Evolutionary conservation across 1,140 invertebrate species (phyloP).

Genomic region (Drosophila pallidifrons): DNA sequence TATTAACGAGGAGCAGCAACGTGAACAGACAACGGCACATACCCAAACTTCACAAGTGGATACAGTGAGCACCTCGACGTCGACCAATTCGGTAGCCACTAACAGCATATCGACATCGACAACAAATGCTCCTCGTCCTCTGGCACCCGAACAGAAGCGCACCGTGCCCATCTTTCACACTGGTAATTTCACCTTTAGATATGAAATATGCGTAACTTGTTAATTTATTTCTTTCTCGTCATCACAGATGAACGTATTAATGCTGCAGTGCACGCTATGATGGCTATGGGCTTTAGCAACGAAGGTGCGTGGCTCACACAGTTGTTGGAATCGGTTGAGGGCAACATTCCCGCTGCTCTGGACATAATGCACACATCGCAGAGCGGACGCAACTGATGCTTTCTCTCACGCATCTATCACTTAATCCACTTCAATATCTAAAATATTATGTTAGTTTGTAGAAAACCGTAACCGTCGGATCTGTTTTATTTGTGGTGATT

Average conservation of each 20-base stretch:
- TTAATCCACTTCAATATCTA: constrained; percentile 30
- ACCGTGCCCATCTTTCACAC: constrained; percentile 61
- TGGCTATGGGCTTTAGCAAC: constrained; percentile 93
- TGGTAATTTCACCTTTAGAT: constrained; percentile 41
- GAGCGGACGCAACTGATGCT: constrained; percentile 55
- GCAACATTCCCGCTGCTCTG: constrained; percentile 90
- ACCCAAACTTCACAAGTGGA: constrained; percentile 66
- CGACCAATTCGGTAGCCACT: constrained; percentile 60
- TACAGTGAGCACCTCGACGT: constrained; percentile 63
- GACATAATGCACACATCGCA: constrained; percentile 87
- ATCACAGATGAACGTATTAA: constrained; percentile 87
- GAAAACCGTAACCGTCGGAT: neutral
- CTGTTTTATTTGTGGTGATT: constrained; percentile 35
- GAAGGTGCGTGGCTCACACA: constrained; percentile 87
- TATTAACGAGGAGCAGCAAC: constrained; percentile 58
- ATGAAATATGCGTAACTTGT: neutral
- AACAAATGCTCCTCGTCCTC: constrained; percentile 23
- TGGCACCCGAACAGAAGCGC: constrained; percentile 57
- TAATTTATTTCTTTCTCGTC: neutral
- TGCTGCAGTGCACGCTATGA: constrained; percentile 88
- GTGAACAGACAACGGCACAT: constrained; percentile 59
- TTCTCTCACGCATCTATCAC: constrained; percentile 39
- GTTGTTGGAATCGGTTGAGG: constrained; percentile 87
- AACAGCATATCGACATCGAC: constrained; percentile 62
- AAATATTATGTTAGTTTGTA: constrained; percentile 21